These are phyloP conservation scores for Idaea straminata DNA, from an alignment of 2,888 invertebrate species.

Conservation along the genomic window DNA sequence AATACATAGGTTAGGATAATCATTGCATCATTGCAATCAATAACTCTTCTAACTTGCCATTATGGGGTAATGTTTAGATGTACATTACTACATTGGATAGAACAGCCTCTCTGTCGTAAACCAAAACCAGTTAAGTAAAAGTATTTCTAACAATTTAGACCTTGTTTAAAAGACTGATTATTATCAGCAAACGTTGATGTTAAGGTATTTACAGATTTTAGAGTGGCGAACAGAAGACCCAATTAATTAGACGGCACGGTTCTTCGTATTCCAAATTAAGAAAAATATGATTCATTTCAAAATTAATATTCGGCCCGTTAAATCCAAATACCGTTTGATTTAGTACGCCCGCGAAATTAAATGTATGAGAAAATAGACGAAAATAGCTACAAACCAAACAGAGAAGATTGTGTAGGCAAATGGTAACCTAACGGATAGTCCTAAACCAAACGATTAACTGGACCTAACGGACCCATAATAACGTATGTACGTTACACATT, in stretches of 20 bases:
- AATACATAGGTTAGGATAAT: too few relatives aligned
- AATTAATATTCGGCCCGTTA: background rate
- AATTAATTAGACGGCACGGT: background rate
- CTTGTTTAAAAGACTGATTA: too few relatives aligned
- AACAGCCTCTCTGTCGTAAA: too few relatives aligned
- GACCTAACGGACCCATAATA: background rate
- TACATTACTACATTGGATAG: too few relatives aligned
- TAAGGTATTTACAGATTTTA: background rate
- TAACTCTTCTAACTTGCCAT: too few relatives aligned
- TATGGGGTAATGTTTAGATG: too few relatives aligned
- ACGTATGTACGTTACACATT: background rate
- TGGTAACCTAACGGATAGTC: background rate
- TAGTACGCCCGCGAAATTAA: background rate
- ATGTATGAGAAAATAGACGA: background rate
- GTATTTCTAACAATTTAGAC: too few relatives aligned
- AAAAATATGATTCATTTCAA: background rate
- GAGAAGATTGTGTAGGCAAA: background rate
- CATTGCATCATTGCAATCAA: too few relatives aligned
- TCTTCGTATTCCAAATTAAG: background rate
- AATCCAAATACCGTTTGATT: background rate
- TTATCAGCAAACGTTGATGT: conserved; percentile 6
- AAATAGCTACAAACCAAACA: background rate
- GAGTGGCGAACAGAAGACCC: background rate
- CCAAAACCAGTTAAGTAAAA: too few relatives aligned
- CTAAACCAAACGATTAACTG: background rate